Evolutionary conservation across 2,797 vertebrate species (phyloP), one percentile per base, ranked within the genome.

Genomic region (Podargus strigoides): DNA sequence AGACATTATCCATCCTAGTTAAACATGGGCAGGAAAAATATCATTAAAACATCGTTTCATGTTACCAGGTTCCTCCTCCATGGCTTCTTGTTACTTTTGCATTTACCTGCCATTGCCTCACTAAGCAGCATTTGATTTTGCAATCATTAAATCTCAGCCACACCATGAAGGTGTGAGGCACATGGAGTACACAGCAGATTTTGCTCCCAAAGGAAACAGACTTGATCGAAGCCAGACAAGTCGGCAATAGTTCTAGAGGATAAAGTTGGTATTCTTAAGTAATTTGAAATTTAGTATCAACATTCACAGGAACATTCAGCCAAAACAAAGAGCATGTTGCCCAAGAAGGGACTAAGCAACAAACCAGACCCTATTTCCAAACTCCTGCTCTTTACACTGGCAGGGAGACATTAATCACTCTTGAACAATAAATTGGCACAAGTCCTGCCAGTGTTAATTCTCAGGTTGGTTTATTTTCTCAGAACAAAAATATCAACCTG

Each of bases 381-480:
- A 92, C 66, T 81, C 56, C 82, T 87, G 49, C 53, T 74, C 67
- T 44, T 39, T 79, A 34, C 55, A 42, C 46, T 24, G 23, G 36
- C 22, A 69, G 46, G 7, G 64, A 73, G 21, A 34, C 46, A 70
- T 66, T 67, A 78, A 90, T 78, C 76, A 78, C 28, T 78, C 69
- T 79, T 91, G 59, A 74, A 92, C 75, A 96, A 96, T 53, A 36
- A 91, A 78, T 0, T 46, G 72, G 59, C 67, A 53, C 44, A 46
- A 76, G 41, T 44, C 58, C 55, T 78, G 62, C 62, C 37, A 85
- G 46, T 3, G 3, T 70, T 37, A 81, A 37, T 23, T 74, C 64
- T 80, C 58, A 92, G 67, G 32, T 52, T 70, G 34, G 49, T 96
- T 96, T 96, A 90, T 96, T 96, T 96, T 70, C 70, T 81, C 92